Evolutionary conservation across 2,113 vertebrate species (phyloP), one percentile per base, ranked within the genome.

Genomic region (Mesoclemmys tuberculata): DNA sequence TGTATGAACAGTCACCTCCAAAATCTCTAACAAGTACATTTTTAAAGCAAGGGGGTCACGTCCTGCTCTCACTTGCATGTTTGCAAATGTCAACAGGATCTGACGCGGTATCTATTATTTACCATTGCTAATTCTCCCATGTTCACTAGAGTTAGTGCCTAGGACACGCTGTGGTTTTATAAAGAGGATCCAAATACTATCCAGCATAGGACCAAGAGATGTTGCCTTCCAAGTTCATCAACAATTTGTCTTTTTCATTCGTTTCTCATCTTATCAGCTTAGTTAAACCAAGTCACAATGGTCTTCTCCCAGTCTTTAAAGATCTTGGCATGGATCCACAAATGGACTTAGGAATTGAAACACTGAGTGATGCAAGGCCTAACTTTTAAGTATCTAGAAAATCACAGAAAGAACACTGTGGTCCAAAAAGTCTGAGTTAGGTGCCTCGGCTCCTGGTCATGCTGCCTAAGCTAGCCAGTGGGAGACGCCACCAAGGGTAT

Each of bases 201-300:
- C 48, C 71, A 85, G 22, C 44, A n/a, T 24, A 26, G 22, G 41
- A 27, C 22, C 26, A 71, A 71, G 8, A 71, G 41, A 77, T 2
- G 1, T 90, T 64, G 90, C 56, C 89, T 44, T 94, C 93, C 87
- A 80, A 78, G 89, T 92, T 92, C 88, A 85, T 86, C 51, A 95
- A 22, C 26, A 92, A 84, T 55, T 89, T 93, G 80, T 80, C 91
- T 88, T 93, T 96, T 96, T 92, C 51, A 52, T 93, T 93, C 52
- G 82, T 94, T 94, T 90, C 84, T 96, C 4, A n/a, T 16, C 16
- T 68, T 68, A 2, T 90, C 86, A 87, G 44, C 48, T 93, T 87
- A 90, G 84, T 90, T 96, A 89, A 93, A 94, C 71, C 93, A 82
- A 71, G 91, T 87, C 93, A 90, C 68, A 96, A 9, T 85, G 77